Evolutionary conservation across 2,797 vertebrate genomes (phyloP).

Genomic region (Odontamblyopus rebecca): DNA sequence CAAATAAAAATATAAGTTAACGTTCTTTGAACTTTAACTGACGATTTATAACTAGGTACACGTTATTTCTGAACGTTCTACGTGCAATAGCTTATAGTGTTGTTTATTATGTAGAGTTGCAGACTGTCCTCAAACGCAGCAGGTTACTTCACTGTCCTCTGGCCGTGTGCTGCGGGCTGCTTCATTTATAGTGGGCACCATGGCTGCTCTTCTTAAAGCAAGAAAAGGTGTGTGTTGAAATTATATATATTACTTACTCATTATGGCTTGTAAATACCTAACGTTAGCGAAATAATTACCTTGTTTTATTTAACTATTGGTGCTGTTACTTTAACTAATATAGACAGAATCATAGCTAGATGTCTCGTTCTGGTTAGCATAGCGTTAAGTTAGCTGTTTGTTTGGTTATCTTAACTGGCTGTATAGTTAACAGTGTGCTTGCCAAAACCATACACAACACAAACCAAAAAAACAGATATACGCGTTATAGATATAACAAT

Average conservation of each 20-base stretch:
- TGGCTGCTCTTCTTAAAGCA: constrained; percentile 75
- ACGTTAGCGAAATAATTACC: not conserved
- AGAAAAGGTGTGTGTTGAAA: constrained; percentile 66
- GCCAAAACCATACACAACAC: not conserved
- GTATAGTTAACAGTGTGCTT: not conserved
- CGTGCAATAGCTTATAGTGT: not conserved
- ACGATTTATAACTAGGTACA: not conserved
- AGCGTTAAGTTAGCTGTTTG: not conserved
- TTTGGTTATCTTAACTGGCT: not conserved
- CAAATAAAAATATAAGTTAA: constrained; percentile 9
- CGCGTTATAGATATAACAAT: not conserved
- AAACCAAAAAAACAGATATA: not conserved
- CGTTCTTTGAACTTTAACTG: constrained; percentile 2
- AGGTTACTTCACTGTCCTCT: constrained; percentile 5
- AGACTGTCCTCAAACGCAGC: constrained; percentile 34
- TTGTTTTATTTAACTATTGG: accelerated
- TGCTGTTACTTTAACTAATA: not conserved
- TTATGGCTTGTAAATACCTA: not conserved
- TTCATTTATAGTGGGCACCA: constrained; percentile 23
- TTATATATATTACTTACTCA: not conserved
- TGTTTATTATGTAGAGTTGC: not conserved
- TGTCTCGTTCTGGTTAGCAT: not conserved
- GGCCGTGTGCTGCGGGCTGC: not conserved
- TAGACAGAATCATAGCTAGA: not conserved
- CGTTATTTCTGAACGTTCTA: not conserved